Evolutionary conservation across 2,888 invertebrate species (phyloP).

Genomic region (Colletes collaris): DNA sequence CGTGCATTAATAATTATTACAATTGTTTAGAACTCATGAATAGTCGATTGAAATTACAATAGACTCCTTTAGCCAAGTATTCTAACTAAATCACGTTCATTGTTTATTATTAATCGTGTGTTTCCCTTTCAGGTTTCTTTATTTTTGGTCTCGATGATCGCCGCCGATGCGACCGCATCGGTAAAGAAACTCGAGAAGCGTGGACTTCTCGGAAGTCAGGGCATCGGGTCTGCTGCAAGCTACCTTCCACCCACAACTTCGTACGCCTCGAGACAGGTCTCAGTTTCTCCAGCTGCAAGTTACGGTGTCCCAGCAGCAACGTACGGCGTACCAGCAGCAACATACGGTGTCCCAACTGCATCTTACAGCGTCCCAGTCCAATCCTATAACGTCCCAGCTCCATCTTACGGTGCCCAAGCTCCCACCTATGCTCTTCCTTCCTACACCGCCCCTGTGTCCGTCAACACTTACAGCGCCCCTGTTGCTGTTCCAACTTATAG

Average conservation of each 20-base stretch:
- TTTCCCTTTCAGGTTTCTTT: constrained; percentile 59
- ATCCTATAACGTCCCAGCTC: not conserved
- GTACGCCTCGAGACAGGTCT: not conserved
- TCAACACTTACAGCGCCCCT: no score
- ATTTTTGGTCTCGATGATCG: constrained; percentile 54
- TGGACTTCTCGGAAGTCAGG: constrained; percentile 31
- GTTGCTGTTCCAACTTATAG: no score
- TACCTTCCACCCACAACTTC: constrained; percentile 27
- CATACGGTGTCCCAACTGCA: not conserved
- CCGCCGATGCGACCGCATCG: constrained; percentile 17
- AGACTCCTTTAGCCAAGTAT: no score
- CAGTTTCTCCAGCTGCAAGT: not conserved
- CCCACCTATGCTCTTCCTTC: not conserved
- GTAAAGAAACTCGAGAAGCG: constrained; percentile 64
- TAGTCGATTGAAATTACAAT: no score
- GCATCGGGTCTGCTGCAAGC: not conserved
- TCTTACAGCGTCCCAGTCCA: not conserved
- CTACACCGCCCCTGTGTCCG: no score
- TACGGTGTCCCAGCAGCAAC: not conserved
- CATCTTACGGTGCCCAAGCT: not conserved
- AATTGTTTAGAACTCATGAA: no score
- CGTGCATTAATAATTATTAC: no score
- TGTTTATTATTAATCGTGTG: no score
- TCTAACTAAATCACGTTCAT: no score
- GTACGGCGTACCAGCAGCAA: not conserved